Percentiles rank a stretch among this genome's conserved stretches.
phyloP scores from a whole-genome alignment of 2,113 vertebrate species.

The Channa maculata region DNA sequence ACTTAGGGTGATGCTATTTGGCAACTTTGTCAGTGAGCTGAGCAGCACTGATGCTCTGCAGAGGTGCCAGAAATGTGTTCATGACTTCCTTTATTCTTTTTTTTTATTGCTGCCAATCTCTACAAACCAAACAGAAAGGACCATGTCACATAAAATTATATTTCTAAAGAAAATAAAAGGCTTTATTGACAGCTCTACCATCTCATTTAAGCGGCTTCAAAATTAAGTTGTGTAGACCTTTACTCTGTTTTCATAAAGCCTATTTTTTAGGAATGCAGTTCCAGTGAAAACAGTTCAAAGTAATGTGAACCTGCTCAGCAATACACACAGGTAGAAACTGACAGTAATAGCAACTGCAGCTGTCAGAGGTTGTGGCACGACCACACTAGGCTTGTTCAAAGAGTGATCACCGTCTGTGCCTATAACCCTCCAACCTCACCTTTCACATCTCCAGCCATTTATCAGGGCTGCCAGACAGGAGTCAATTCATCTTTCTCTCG shows the following conservation, averaged over 20 bases:
- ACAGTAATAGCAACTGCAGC: slow-evolving; percentile 36
- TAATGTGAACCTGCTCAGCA: background rate
- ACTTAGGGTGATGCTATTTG: slow-evolving; percentile 30
- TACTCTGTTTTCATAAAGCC: background rate
- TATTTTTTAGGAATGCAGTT: background rate
- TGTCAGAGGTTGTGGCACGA: slow-evolving; percentile 56
- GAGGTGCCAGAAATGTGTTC: slow-evolving; percentile 19
- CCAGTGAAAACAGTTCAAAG: background rate
- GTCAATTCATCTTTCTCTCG: slow-evolving; percentile 60
- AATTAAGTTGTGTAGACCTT: background rate
- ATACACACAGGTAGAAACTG: slow-evolving; percentile 28
- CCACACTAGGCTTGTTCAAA: slow-evolving; percentile 69
- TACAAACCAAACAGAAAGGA: background rate
- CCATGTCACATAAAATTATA: background rate
- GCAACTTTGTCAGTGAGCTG: slow-evolving; percentile 9
- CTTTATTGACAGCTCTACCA: no score
- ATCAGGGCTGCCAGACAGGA: slow-evolving; percentile 53
- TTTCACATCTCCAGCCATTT: slow-evolving; percentile 67
- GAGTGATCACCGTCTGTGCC: slow-evolving; percentile 46
- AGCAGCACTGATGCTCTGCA: background rate
- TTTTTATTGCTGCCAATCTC: background rate
- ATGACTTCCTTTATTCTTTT: slow-evolving; percentile 5
- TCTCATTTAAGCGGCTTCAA: background rate
- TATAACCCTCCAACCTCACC: slow-evolving; percentile 57
- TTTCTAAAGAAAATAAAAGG: background rate